These are phyloP conservation scores for Ophioderma brevispina DNA, from an alignment of 35 echinoderm and acorn worm genomes.

Conservation along the genomic window DNA sequence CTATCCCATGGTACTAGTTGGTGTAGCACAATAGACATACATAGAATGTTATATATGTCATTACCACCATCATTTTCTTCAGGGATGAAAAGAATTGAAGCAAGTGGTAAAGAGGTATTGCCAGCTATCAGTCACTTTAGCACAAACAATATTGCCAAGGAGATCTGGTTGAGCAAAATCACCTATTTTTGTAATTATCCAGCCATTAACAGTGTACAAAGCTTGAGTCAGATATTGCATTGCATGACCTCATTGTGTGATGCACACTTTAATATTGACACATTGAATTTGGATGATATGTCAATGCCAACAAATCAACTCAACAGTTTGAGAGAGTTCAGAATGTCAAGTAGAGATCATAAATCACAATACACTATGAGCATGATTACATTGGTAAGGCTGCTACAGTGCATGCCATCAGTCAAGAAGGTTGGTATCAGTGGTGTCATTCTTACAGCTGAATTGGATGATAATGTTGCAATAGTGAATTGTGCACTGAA, in stretches of 20 bases:
- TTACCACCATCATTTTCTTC: no score
- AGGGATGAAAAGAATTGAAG: not conserved
- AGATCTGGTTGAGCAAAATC: not conserved
- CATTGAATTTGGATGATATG: no score
- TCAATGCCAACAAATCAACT: no score
- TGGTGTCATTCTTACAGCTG: not conserved
- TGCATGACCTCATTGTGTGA: no score
- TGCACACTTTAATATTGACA: no score
- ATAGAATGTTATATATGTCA: not conserved
- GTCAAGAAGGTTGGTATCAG: not conserved
- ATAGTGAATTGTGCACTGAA: no score
- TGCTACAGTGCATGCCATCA: not conserved
- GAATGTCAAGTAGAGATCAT: no score
- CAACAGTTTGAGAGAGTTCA: no score
- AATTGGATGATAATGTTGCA: no score
- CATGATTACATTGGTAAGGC: not conserved
- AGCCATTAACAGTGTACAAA: no score
- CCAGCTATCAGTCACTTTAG: not conserved
- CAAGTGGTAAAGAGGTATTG: not conserved
- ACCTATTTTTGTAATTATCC: not conserved
- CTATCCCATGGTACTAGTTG: not conserved
- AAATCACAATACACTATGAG: no score
- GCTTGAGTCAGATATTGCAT: no score
- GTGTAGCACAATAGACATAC: not conserved
- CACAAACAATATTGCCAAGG: not conserved